Percentiles rank a stretch among this genome's conserved stretches.
phyloP scores from a whole-genome alignment of 2,888 invertebrate species.

The Euproctis similis region DNA sequence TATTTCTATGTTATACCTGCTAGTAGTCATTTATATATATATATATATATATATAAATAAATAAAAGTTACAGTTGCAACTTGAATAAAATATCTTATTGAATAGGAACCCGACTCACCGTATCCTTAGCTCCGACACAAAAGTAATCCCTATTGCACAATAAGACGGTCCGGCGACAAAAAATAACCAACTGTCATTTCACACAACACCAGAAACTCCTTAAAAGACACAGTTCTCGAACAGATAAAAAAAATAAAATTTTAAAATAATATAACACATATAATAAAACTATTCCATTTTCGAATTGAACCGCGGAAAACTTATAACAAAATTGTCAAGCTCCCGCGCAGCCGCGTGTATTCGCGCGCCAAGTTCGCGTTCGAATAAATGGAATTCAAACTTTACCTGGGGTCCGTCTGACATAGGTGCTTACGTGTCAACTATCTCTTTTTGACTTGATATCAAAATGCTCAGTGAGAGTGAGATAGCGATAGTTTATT shows the following conservation, averaged over 20 bases:
- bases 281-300: slow-evolving; percentile 24
- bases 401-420: slow-evolving; percentile 62
- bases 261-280: slow-evolving; percentile 17
- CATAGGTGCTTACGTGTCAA: slow-evolving; percentile 42
- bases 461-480: slow-evolving; percentile 12
- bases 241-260: slow-evolving; percentile 14
- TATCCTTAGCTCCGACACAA: slow-evolving; percentile 39
- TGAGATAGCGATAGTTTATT: slow-evolving; percentile 37
- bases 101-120: slow-evolving; percentile 52
- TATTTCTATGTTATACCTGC: too few species aligned
- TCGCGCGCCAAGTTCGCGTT: slow-evolving; percentile 68
- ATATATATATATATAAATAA: too few species aligned
- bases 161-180: slow-evolving; percentile 37
- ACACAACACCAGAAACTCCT: slow-evolving; percentile 33
- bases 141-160: slow-evolving; percentile 62
- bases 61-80: slow-evolving; percentile 19
- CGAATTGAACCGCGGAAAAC: slow-evolving; percentile 29
- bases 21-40: too few species aligned
- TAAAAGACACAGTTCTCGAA: slow-evolving; percentile 25
- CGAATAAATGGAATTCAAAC: slow-evolving; percentile 55
- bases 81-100: slow-evolving; percentile 31
- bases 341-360: slow-evolving; percentile 54
- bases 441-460: slow-evolving; percentile 32
- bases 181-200: slow-evolving; percentile 46
- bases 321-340: slow-evolving; percentile 17